These are phyloP conservation scores for Mixornis gularis DNA, from an alignment of 2,113 vertebrate species.

Conservation along the genomic window DNA sequence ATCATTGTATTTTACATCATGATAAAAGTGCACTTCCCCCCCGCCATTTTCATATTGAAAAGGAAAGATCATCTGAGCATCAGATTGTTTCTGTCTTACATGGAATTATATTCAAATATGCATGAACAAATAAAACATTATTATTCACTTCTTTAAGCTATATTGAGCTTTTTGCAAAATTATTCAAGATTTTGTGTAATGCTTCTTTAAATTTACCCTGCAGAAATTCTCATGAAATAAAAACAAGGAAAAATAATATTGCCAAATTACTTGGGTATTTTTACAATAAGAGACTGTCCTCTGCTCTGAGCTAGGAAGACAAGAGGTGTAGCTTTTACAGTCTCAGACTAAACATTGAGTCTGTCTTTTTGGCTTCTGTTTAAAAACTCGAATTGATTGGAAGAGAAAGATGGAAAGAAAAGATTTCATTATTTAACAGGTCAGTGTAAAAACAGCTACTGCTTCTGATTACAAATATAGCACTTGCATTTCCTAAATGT, in stretches of 20 bases:
- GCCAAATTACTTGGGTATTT: not conserved
- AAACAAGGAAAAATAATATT: not conserved
- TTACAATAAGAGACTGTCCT: not conserved
- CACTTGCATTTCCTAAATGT: not conserved
- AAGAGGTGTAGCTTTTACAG: not conserved
- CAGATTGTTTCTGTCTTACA: not conserved
- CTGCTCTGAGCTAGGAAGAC: not conserved
- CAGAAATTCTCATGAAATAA: not conserved
- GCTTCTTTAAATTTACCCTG: not conserved
- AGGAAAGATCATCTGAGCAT: not conserved
- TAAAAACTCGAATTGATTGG: not conserved
- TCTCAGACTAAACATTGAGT: not conserved
- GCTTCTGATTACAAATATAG: not conserved
- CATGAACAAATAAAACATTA: not conserved
- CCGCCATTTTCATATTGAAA: not conserved
- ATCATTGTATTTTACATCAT: not conserved
- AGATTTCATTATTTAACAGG: not conserved
- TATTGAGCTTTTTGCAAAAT: not conserved
- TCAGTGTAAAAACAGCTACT: not conserved
- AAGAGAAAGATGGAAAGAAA: not conserved
- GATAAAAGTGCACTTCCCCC: rapidly evolving
- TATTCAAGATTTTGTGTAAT: not conserved
- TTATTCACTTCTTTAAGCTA: not conserved
- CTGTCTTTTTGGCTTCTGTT: not conserved
- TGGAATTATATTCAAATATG: not conserved